Conservation (phyloP, 1,140 invertebrate species). For the Campoletis sonorensis region DNA sequence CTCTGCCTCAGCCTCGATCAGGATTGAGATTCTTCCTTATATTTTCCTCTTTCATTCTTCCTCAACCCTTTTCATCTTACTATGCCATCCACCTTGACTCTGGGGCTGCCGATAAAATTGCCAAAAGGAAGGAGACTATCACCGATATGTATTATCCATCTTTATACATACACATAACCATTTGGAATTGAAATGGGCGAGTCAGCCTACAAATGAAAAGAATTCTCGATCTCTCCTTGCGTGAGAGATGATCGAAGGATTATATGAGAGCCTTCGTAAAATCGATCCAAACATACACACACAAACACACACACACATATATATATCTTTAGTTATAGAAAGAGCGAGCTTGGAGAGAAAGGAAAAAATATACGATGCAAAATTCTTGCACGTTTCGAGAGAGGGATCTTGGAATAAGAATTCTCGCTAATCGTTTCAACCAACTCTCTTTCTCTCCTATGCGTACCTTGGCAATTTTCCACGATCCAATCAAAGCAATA, state of each 20-base stretch:
- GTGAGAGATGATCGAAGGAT: conserved; percentile 30
- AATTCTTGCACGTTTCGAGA: conserved; percentile 19
- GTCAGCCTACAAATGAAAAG: background rate
- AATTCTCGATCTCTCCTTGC: conserved; percentile 4
- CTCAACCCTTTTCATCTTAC: background rate
- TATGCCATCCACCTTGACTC: conserved; percentile 31
- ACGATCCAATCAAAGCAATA: conserved; percentile 23
- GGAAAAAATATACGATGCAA: background rate
- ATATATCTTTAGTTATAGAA: background rate
- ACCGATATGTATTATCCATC: background rate
- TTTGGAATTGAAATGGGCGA: conserved; percentile 42
- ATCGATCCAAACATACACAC: conserved; percentile 53
- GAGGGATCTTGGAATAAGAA: background rate
- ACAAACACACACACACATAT: too few species aligned
- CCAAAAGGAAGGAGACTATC: conserved; percentile 44
- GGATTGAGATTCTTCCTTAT: conserved; percentile 26
- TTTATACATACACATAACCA: background rate
- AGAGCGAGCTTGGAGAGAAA: background rate
- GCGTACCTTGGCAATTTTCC: conserved; percentile 17
- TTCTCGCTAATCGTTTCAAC: background rate
- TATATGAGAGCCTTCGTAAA: conserved; percentile 19
- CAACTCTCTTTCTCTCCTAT: background rate
- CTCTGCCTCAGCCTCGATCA: conserved; percentile 23
- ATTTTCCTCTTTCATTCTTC: background rate
- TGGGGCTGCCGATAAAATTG: conserved; percentile 55